Evolutionary conservation across 2,113 vertebrate species (phyloP), one percentile per base, ranked within the genome.

Genomic region (Loxodonta africana): DNA sequence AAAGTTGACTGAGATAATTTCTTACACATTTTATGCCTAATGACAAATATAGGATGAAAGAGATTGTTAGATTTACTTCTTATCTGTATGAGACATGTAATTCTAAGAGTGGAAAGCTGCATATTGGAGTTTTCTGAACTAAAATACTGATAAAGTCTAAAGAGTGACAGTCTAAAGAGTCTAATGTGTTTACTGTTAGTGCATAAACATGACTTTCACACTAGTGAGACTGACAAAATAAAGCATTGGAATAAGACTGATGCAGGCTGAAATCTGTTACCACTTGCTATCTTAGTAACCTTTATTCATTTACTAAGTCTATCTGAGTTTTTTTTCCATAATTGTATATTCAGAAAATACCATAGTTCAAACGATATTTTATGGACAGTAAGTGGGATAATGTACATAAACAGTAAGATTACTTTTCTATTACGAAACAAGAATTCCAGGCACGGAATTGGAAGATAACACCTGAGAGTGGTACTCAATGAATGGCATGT

Each of bases 291-390:
- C 17, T 57, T 83, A n/a, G 0, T 51, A 91, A 65, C 1, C 14
- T 51, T 41, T 96, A 12, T 3, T 86, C 65, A 69, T 80, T 95
- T 81, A 63, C 11, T 76, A 85, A 96, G 63, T 78, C 4, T 85
- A 1, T 71, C 21, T 80, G 41, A 77, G 15, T 0, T 69, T 6
- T 60, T 48, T 67, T 46, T 77, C 25, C 14, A 33, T 2, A 92
- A 82, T 30, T 57, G 14, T 74, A 48, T 46, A 18, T 1, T 25
- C 30, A 71, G 14, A 84, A 62, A 71, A 81, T 80, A 17, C 7
- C 5, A 83, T 6, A 94, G 9, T 74, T 88, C 26, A 74, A 63
- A 65, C 21, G 33, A 3, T 7, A 46, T 30, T 37, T 93, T 77
- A 48, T 88, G n/a, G 93, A 82, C 15, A 23, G 6, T 7, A 51